Evolutionary conservation across 2,888 invertebrate species (phyloP), one percentile per base, ranked within the genome.

Genomic region (Busseola fusca): DNA sequence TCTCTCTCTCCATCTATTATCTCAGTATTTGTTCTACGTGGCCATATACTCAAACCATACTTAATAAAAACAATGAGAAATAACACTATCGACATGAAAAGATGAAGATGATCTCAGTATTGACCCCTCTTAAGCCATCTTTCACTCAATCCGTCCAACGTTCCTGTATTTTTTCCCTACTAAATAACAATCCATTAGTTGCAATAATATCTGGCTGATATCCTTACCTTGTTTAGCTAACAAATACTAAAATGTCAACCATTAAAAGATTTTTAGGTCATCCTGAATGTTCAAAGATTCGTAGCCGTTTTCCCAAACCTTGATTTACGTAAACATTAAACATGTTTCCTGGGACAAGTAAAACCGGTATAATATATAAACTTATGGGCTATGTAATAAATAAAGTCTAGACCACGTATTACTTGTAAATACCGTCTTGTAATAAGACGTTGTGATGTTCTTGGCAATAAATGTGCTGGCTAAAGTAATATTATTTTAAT

Each of bases 241-340:
- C 7, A 34, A 34, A 34, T 34, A 34, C 57, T 27, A 30, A 18
- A 64, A 21, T 34, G 48, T 57, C 45, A 1, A 48, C 25, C 27
- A 3, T 21, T 58, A 50, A 64, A 42, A 69, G 59, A 74, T 27
- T 65, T 60, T n/a, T 65, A 64, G 67, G 56, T 73, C 67, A 62
- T 74, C n/a, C 37, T 16, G n/a, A 52, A 58, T 66, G 27, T 52
- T 34, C 40, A 64, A 64, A 66, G 69, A 76, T 80, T 64, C 68
- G 69, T 56, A 25, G 18, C 64, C 25, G 30, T 58, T 65, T 62
- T 62, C 34, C 59, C 34, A 69, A 66, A 58, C 50, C 64, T 45
- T 70, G 68, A 78, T 80, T 81, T 78, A 78, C 62, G 75, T 58
- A 81, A 81, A 78, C 67, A 78, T 78, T 69, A 72, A 77, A 68